Evolutionary conservation across 2,797 vertebrate genomes (phyloP).

Genomic region (Anguilla marmorata): DNA sequence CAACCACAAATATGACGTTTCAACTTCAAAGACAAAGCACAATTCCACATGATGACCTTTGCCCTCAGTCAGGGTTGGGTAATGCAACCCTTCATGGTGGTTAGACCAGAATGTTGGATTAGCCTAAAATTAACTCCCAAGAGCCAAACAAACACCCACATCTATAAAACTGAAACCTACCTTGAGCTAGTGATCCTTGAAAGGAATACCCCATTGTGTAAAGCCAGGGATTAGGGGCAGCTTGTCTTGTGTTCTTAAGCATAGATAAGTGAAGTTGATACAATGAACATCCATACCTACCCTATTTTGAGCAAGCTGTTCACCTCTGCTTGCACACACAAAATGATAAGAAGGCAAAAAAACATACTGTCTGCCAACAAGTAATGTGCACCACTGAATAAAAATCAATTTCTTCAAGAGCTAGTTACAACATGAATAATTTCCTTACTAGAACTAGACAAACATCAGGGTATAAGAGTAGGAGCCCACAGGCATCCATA

Average conservation of each 20-base stretch:
- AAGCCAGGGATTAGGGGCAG: background rate
- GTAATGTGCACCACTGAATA: background rate
- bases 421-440: constrained; percentile 5
- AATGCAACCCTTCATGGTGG: background rate
- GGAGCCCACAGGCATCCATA: background rate
- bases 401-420: background rate
- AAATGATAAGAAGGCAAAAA: constrained; percentile 54
- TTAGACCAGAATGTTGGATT: constrained; percentile 25
- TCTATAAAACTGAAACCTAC: constrained; percentile 6
- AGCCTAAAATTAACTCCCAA: constrained; percentile 20
- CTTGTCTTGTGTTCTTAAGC: constrained; percentile 6
- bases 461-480: background rate
- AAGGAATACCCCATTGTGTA: constrained; percentile 18
- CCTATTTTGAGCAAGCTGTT: background rate
- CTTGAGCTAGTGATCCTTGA: background rate
- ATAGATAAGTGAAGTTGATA: background rate
- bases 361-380: background rate
- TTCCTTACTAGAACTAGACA: constrained; percentile 2
- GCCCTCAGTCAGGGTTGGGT: background rate
- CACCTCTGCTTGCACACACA: constrained; percentile 48
- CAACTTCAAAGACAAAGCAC: constrained; percentile 23
- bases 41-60: background rate
- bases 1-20: background rate
- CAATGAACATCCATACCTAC: constrained; percentile 6
- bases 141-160: constrained; percentile 16